Evolutionary conservation across 1,140 invertebrate species (phyloP).

Genomic region (Propsilocerus akamusi): DNA sequence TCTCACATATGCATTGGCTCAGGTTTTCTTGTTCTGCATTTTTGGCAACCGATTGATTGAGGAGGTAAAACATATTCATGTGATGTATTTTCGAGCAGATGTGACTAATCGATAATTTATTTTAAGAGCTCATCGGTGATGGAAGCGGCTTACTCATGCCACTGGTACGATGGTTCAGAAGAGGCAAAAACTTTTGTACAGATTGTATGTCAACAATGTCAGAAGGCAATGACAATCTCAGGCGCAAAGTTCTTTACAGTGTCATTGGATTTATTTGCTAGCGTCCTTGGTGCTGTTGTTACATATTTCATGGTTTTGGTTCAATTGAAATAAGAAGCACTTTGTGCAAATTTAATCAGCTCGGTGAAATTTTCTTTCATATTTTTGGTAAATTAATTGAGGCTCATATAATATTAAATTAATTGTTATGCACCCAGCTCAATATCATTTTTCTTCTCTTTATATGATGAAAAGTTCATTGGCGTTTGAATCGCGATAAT

Average conservation of each 20-base stretch:
- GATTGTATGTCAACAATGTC: constrained; percentile 77
- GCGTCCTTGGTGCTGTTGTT: constrained; percentile 67
- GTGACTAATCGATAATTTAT: constrained; percentile 4
- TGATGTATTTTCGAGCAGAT: too few relatives aligned
- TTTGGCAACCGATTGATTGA: constrained; percentile 70
- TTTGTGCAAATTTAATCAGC: too few relatives aligned
- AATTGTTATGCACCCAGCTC: too few relatives aligned
- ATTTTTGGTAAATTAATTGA: too few relatives aligned
- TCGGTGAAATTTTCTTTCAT: too few relatives aligned
- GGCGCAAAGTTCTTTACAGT: constrained; percentile 76
- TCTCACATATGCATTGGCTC: constrained; percentile 53
- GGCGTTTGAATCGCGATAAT: too few relatives aligned
- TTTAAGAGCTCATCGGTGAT: constrained; percentile 66
- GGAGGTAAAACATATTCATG: constrained; percentile 37
- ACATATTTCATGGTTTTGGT: constrained; percentile 85
- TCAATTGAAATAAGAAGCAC: constrained; percentile 56
- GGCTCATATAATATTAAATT: too few relatives aligned
- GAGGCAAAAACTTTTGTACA: constrained; percentile 76
- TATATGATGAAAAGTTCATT: too few relatives aligned
- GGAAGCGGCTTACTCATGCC: constrained; percentile 73
- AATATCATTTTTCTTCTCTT: too few relatives aligned
- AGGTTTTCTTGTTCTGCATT: constrained; percentile 71
- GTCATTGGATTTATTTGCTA: constrained; percentile 67
- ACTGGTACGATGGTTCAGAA: constrained; percentile 75
- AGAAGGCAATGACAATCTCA: constrained; percentile 69